Evolutionary conservation across 1,140 invertebrate genomes (phyloP).

Genomic region (Rhopalosiphum maidis): DNA sequence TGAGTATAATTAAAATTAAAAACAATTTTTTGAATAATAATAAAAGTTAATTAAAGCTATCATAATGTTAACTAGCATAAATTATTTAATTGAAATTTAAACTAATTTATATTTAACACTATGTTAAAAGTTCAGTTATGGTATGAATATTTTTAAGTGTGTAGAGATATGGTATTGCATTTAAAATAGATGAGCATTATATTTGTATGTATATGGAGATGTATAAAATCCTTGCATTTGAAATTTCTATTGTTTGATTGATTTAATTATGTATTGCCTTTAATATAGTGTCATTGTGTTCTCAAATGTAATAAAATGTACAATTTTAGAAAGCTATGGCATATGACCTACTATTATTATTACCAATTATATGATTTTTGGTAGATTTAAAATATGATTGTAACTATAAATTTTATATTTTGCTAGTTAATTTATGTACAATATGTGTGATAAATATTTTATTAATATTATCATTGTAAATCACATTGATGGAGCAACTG

Average conservation of each 20-base stretch:
- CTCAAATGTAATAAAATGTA: not conserved
- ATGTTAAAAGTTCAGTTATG: not conserved
- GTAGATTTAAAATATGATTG: not conserved
- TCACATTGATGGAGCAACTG: not conserved
- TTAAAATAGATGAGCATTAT: not conserved
- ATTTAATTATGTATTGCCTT: not conserved
- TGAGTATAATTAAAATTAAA: not conserved
- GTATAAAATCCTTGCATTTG: not conserved
- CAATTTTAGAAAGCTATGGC: not conserved
- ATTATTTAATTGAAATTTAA: not conserved
- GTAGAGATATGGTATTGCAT: not conserved
- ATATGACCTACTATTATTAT: not conserved
- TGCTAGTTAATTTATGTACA: not conserved
- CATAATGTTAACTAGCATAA: not conserved
- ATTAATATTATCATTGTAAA: not conserved
- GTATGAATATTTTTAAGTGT: not conserved
- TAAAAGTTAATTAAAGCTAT: not conserved
- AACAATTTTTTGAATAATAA: not conserved
- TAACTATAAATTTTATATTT: slow-evolving; percentile 10
- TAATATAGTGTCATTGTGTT: not conserved
- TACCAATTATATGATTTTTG: not conserved
- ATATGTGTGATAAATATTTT: not conserved
- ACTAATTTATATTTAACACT: not conserved
- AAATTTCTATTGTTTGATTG: not conserved
- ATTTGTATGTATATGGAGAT: not conserved